phyloP scores from a whole-genome alignment of 1,140 invertebrate genomes.

The Melipona quadrifasciata region DNA sequence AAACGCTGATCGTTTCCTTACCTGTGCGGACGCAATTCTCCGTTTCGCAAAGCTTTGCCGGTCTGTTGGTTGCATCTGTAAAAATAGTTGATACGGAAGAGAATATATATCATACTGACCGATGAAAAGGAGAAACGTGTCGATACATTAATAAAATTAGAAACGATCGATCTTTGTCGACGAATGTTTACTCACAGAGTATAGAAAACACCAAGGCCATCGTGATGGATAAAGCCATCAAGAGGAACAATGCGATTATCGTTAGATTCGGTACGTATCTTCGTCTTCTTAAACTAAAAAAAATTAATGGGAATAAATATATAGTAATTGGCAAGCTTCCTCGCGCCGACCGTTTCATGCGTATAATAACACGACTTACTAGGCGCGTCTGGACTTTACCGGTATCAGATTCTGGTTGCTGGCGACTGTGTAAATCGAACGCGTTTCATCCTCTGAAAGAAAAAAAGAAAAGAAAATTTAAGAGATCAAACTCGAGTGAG shows the following conservation, averaged over 20 bases:
- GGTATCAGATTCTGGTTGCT: conserved; percentile 73
- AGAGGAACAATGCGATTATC: conserved; percentile 47
- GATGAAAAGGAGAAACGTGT: background rate
- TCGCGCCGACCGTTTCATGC: background rate
- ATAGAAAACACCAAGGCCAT: conserved; percentile 62
- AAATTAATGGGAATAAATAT: background rate
- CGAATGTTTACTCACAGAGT: conserved; percentile 68
- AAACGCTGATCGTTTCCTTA: conserved; percentile 49
- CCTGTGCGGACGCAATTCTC: conserved; percentile 78
- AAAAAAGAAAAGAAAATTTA: background rate
- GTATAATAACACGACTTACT: conserved; percentile 67
- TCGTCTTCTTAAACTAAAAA: conserved; percentile 69
- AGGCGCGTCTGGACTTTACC: conserved; percentile 73
- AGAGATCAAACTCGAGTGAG: too few species aligned
- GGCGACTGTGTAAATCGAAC: conserved; percentile 72
- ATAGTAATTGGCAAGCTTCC: conserved; percentile 6
- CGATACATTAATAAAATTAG: background rate
- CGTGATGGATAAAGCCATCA: conserved; percentile 50
- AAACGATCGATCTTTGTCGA: too few species aligned
- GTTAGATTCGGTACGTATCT: conserved; percentile 41
- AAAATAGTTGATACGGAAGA: background rate
- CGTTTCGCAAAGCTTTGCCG: conserved; percentile 69
- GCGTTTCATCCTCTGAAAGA: conserved; percentile 36
- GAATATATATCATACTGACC: background rate
- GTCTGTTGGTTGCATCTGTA: conserved; percentile 59